Base-by-base conservation (phyloP, 2,888 invertebrate species). In the Strigamia crassipes region DNA sequence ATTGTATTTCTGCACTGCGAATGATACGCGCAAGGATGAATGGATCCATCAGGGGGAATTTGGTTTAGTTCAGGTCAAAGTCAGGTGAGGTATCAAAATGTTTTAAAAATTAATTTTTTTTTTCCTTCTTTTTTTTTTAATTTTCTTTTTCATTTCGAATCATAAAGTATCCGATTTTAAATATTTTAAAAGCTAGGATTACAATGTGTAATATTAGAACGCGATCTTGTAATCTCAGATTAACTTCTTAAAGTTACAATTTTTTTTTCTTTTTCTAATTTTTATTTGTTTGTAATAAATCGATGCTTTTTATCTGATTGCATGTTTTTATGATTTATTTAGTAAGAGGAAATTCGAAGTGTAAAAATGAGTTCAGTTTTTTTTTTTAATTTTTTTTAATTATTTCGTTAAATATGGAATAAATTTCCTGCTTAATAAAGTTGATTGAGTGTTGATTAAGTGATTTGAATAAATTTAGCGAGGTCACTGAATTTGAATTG, bases 111-210 rank as follows among this genome's bases (percentile, higher is more conserved):
- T 38, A 38, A 38, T 38, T 38, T 9, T 2, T 38, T 38, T 38
- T 38, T 5, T 9, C 6, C 6, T 38, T 38, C 6, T 38, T 38
- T 9, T 38, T 38, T 38, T 38, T 38, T 9, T 6, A 38, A 38
- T 6, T 38, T 38, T 38, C 0, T 38, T 38, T 38, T 6, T 38
- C 4, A 38, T 9, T 38, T 38, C 10, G 38, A 38, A 38, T 46
- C 15, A n/a, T n/a, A n/a, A 27, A 27, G 21, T 21, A 23, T 66
- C 61, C 21, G 61, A 66, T 66, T 66, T 66, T 18, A 66, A 66
- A n/a, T 66, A 23, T 66, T 66, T 66, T n/a, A 66, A 46, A 66
- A 66, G 61, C 18, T 66, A 66, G 61, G 61, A 66, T 66, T 66
- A 66, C 61, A 66, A 66, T 66, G 51, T 18, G 21, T 4, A 66